A percentile compares a stretch with the other conserved stretches of the same genome.
phyloP scores from a whole-genome alignment of 2,888 invertebrate genomes.

The Corythucha ciliata region DNA sequence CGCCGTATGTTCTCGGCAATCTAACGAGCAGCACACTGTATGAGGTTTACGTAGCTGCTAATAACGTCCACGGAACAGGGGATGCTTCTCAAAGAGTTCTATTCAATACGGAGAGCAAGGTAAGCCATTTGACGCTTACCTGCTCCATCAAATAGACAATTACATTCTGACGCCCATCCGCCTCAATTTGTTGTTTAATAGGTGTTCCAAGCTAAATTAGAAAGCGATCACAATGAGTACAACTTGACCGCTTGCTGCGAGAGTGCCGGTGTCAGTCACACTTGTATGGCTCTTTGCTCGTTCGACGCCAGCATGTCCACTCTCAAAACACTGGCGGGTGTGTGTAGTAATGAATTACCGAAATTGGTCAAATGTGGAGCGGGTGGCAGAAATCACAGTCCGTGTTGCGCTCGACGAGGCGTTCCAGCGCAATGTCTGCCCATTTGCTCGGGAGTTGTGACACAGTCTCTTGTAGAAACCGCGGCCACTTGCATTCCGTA shows the following conservation, averaged over 20 bases:
- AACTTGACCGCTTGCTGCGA: conserved; percentile 73
- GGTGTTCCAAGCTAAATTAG: conserved; percentile 38
- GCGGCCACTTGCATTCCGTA: conserved; percentile 66
- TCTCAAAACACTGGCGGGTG: conserved; percentile 59
- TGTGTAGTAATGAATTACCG: conserved; percentile 68
- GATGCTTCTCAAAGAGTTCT: conserved; percentile 64
- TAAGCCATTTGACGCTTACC: conserved; percentile 38
- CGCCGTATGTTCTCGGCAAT: conserved; percentile 63
- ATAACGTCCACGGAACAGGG: conserved; percentile 69
- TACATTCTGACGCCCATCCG: neutral
- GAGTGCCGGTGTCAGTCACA: conserved; percentile 54
- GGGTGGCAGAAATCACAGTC: conserved; percentile 62
- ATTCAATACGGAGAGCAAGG: conserved; percentile 63
- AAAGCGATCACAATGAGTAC: conserved; percentile 51
- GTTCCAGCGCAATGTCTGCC: conserved; percentile 60
- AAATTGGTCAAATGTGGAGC: conserved; percentile 56
- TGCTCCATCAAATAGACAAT: neutral
- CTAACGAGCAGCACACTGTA: conserved; percentile 65
- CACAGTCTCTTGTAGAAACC: conserved; percentile 50
- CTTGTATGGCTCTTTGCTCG: conserved; percentile 68
- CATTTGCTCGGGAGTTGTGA: conserved; percentile 60
- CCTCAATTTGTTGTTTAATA: conserved; percentile 23
- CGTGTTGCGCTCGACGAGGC: conserved; percentile 63
- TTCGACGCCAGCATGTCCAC: conserved; percentile 76
- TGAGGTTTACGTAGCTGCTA: conserved; percentile 69